Conservation (phyloP, 2,888 invertebrate species). For the Hoplodrina blanda region DNA sequence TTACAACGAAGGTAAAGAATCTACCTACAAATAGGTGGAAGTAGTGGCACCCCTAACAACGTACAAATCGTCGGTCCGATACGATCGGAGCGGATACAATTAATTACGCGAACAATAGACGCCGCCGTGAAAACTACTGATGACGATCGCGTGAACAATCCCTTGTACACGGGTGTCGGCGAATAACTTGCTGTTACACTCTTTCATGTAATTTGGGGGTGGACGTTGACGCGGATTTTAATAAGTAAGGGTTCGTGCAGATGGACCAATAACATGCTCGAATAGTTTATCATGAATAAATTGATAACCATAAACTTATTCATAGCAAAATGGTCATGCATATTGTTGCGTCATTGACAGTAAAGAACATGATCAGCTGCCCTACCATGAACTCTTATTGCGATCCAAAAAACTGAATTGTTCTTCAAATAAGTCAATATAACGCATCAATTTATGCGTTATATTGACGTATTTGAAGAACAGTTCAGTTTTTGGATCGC, state of each 20-base stretch:
- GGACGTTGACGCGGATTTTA: constrained; percentile 16
- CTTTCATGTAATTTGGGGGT: constrained; percentile 22
- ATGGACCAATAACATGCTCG: background rate
- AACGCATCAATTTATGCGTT: too few relatives aligned
- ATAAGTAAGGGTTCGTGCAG: background rate
- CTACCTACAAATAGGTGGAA: constrained; percentile 24
- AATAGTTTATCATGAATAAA: background rate
- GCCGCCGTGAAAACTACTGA: constrained; percentile 59
- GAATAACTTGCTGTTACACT: constrained; percentile 38
- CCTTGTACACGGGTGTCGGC: constrained; percentile 25
- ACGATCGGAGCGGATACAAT: constrained; percentile 65
- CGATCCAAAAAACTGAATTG: too few relatives aligned
- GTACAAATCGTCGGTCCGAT: constrained; percentile 63
- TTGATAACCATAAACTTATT: too few relatives aligned
- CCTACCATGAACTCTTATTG: too few relatives aligned
- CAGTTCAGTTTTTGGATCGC: too few relatives aligned
- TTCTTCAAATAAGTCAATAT: too few relatives aligned
- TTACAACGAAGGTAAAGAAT: constrained; percentile 9
- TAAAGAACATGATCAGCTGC: too few relatives aligned
- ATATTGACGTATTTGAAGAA: too few relatives aligned
- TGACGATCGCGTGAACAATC: constrained; percentile 60
- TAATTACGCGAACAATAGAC: constrained; percentile 65
- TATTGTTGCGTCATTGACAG: too few relatives aligned
- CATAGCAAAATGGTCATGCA: too few relatives aligned
- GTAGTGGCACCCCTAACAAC: constrained; percentile 52